Evolutionary conservation across 2,797 vertebrate species (phyloP), one percentile per base, ranked within the genome.

Genomic region (Steatocranus sp.): DNA sequence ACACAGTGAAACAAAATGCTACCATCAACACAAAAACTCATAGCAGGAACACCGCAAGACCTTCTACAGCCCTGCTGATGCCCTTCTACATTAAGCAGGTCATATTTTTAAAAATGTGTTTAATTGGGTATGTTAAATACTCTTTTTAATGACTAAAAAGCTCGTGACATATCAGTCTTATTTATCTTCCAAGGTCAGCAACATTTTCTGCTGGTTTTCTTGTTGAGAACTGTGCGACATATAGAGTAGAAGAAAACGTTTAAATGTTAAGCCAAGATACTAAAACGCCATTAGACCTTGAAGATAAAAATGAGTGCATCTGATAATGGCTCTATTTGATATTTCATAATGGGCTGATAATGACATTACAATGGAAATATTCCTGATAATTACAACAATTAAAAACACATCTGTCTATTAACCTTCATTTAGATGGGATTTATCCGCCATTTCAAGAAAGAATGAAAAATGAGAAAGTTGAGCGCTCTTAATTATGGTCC

Each of bases 401-500:
- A 20, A 75, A 50, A 27, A 15, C 36, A 78, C 51, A 46, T 51
- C 14, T 32, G 63, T 53, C 43, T 20, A 3, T 54, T 30, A 38
- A 53, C 41, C 41, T 54, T 41, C 4, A 27, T 54, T 83, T 63
- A 36, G 32, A 77, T 30, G 34, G 56, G 63, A 79, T 82, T 87
- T 66, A 43, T 10, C 27, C 11, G 4, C 51, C 20, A 18, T 79
- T 63, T 75, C 32, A 84, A 75, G 30, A 54, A 49, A 23, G 61
- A 82, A 43, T 32, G 43, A 73, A 78, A 76, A 81, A 81, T 82
- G 53, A 68, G 78, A 78, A 58, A 85, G 80, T 61, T 75, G 50
- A 87, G 78, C 34, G 66, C 77, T 74, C 61, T 36, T 88, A 84
- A 87, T 88, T 80, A 82, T 32, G 9, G 77, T 79, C 83, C 25